Evolutionary conservation across 2,797 vertebrate species (phyloP), one percentile per base, ranked within the genome.

Genomic region (Catharus ustulatus): DNA sequence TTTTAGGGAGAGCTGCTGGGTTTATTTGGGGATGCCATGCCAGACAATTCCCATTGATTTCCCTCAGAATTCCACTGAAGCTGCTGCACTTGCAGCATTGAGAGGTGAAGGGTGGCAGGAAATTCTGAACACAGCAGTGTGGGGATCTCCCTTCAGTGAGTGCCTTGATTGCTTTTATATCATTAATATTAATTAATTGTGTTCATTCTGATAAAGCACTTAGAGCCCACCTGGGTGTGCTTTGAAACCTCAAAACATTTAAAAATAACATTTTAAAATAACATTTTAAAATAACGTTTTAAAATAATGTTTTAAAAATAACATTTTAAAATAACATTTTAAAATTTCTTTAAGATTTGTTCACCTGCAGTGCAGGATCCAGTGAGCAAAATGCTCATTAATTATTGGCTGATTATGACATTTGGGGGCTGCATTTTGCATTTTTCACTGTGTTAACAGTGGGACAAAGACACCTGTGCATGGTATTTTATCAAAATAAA

Each of bases 111-210:
- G 38, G 42, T 12, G 27, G 32, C 19, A 81, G 62, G 32, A 87
- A 59, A 43, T 26, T 8, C 34, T 11, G 5, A 3, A 10, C 14
- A 6, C 67, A 62, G 1, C 10, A 13, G 0, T 0, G 29, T 2
- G 43, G 52, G 6, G 6, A 1, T 67, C 82, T 87, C 40, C 34
- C 64, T 66, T 42, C 16, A 59, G 32, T 34, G 38, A 13, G 1
- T 38, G 7, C 38, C 55, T 51, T 48, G 38, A 38, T 38, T 38
- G 38, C 38, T 55, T 59, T 66, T 24, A 1, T 7, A 1, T 15
- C 23, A 27, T 11, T 34, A 15, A 17, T 12, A 24, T 71, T 42
- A 54, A 74, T 42, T 38, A 38, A 38, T 38, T 10, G 11, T 38
- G 38, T 38, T 38, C 38, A 38, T 38, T 26, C 7, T 1, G 38